Evolutionary conservation across 2,888 invertebrate genomes (phyloP).

Genomic region (Ormyrus labotus): DNA sequence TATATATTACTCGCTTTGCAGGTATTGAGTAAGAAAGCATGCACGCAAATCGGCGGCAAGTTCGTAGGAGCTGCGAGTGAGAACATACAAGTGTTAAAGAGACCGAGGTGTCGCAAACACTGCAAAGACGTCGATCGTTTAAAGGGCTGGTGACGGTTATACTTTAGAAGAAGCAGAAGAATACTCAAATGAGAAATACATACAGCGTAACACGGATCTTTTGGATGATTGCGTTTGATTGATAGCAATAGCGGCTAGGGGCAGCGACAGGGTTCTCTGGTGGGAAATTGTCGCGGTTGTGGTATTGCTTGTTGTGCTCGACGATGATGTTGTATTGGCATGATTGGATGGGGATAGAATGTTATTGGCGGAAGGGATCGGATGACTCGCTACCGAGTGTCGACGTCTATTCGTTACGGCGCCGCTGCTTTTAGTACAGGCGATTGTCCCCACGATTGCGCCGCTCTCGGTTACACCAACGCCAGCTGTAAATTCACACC

Average conservation of each 20-base stretch:
- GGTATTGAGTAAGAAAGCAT: not conserved
- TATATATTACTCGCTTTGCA: constrained; percentile 22
- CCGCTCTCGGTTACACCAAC: constrained; percentile 70
- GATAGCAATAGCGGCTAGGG: constrained; percentile 79
- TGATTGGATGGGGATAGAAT: constrained; percentile 69
- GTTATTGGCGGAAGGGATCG: constrained; percentile 71
- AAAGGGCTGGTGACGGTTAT: too few relatives aligned
- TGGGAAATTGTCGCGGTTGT: constrained; percentile 76
- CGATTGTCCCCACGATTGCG: constrained; percentile 65
- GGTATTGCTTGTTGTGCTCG: constrained; percentile 66
- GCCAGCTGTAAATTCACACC: constrained; percentile 72
- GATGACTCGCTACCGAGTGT: constrained; percentile 75
- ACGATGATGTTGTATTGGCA: constrained; percentile 69
- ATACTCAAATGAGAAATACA: constrained; percentile 65
- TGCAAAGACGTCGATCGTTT: too few relatives aligned
- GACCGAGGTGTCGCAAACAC: too few relatives aligned
- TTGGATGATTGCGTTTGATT: constrained; percentile 75
- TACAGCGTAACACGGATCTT: constrained; percentile 75
- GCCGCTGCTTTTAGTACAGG: constrained; percentile 70
- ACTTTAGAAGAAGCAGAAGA: not conserved
- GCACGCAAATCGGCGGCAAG: too few relatives aligned
- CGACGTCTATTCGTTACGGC: constrained; percentile 72
- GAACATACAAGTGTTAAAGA: too few relatives aligned
- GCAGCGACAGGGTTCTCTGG: constrained; percentile 84
- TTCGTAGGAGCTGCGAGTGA: too few relatives aligned